Evolutionary conservation across 1,140 invertebrate genomes (phyloP).

Genomic region (Drosophila sp.): DNA sequence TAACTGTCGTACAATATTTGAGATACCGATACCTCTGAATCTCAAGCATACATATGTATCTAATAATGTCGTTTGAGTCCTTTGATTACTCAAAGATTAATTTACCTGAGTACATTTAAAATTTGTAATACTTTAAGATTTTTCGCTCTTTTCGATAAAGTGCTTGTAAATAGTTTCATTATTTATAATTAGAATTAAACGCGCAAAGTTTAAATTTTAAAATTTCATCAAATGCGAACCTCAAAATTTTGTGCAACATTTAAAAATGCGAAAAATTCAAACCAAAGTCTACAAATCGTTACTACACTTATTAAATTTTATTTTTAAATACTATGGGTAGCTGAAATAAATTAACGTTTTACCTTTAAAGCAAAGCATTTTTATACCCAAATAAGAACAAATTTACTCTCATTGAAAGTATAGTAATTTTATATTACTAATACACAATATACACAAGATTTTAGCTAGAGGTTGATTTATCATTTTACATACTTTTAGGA

Average conservation of each 20-base stretch:
- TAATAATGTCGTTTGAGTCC: not conserved
- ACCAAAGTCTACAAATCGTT: constrained; percentile 48
- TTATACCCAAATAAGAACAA: too few species aligned
- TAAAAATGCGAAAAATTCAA: constrained; percentile 26
- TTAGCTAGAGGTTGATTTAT: too few species aligned
- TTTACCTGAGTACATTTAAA: constrained; percentile 5
- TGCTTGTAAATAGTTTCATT: constrained; percentile 51
- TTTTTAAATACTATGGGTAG: constrained; percentile 21
- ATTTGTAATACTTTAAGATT: constrained; percentile 20
- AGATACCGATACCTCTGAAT: constrained; percentile 1
- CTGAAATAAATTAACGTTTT: constrained; percentile 36
- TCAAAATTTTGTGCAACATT: constrained; percentile 29
- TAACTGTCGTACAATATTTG: constrained; percentile 5
- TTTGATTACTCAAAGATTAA: not conserved
- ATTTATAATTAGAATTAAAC: constrained; percentile 43
- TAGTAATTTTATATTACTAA: too few species aligned
- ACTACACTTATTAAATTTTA: constrained; percentile 26
- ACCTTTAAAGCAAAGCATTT: not conserved
- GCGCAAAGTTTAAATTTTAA: constrained; percentile 14
- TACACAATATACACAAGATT: too few species aligned
- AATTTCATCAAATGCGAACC: constrained; percentile 13
- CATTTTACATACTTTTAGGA: too few species aligned
- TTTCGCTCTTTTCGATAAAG: constrained; percentile 39
- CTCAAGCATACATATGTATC: constrained; percentile 1
- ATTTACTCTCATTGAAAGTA: not conserved